These are phyloP conservation scores for Siniperca obscura DNA, from an alignment of 2,797 vertebrate species.

Conservation along the genomic window DNA sequence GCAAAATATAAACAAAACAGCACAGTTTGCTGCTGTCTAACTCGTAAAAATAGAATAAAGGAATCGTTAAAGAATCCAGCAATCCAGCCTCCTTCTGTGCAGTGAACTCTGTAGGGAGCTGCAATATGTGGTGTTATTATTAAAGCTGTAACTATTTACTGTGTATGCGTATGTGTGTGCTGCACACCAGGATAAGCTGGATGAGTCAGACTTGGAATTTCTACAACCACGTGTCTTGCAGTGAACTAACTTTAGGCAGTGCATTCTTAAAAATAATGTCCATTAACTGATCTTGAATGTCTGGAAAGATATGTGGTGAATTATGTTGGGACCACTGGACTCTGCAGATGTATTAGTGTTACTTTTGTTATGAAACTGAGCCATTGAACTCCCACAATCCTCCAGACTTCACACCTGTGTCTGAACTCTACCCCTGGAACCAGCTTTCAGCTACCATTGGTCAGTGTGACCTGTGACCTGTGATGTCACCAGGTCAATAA, in stretches of 20 bases:
- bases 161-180: neutral
- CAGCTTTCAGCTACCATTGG: too few species aligned
- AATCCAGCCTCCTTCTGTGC: slow-evolving; percentile 49
- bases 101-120: slow-evolving; percentile 51
- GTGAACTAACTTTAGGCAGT: neutral
- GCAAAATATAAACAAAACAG: slow-evolving; percentile 45
- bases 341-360: too few species aligned
- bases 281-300: neutral
- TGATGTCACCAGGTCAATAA: too few species aligned
- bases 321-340: neutral
- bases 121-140: slow-evolving; percentile 52
- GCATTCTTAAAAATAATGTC: neutral
- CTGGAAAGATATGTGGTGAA: neutral
- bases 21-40: slow-evolving; percentile 11
- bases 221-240: neutral
- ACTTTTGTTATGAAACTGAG: too few species aligned
- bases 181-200: slow-evolving; percentile 11
- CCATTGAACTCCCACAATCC: too few species aligned
- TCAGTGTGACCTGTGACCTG: too few species aligned
- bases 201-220: slow-evolving; percentile 45
- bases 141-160: slow-evolving; percentile 52
- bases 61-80: slow-evolving; percentile 44
- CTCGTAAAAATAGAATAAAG: slow-evolving; percentile 49
- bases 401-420: too few species aligned
- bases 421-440: too few species aligned